Evolutionary conservation across 2,888 invertebrate species (phyloP).

Genomic region (Silvanus unidentatus): DNA sequence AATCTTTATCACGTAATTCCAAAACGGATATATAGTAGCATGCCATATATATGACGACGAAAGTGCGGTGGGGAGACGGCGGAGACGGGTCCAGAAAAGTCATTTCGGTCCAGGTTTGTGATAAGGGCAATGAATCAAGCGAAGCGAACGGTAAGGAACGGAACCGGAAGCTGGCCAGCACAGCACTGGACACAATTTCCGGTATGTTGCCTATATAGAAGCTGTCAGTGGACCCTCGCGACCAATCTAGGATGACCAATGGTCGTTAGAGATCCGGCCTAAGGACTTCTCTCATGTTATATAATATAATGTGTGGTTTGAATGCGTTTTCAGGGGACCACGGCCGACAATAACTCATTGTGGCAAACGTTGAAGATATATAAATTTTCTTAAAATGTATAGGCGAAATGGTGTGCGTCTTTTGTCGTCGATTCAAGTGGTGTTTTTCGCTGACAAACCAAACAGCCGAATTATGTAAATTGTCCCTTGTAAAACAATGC

Average conservation of each 20-base stretch:
- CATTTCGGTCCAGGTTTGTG: constrained; percentile 30
- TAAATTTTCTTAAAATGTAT: no score
- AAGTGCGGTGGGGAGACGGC: no score
- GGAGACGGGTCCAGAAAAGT: constrained; percentile 15
- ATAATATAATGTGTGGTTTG: constrained; percentile 12
- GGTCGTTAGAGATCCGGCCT: constrained; percentile 41
- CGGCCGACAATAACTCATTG: no score
- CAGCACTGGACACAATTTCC: constrained; percentile 48
- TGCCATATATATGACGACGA: no score
- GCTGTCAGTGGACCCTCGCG: constrained; percentile 38
- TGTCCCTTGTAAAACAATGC: no score
- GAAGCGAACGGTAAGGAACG: constrained; percentile 36
- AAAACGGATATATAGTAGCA: no score
- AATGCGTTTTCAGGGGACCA: neutral
- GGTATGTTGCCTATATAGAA: constrained; percentile 40
- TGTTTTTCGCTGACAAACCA: no score
- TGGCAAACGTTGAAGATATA: no score
- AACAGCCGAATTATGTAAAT: no score
- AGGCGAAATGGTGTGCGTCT: no score
- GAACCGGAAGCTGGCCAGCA: constrained; percentile 43
- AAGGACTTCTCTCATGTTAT: constrained; percentile 24
- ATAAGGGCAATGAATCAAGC: constrained; percentile 37
- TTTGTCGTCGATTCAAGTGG: no score
- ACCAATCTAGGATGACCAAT: constrained; percentile 47
- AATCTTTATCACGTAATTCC: no score